Conservation (phyloP, 2,888 invertebrate genomes). For the Augiades crinisus region DNA sequence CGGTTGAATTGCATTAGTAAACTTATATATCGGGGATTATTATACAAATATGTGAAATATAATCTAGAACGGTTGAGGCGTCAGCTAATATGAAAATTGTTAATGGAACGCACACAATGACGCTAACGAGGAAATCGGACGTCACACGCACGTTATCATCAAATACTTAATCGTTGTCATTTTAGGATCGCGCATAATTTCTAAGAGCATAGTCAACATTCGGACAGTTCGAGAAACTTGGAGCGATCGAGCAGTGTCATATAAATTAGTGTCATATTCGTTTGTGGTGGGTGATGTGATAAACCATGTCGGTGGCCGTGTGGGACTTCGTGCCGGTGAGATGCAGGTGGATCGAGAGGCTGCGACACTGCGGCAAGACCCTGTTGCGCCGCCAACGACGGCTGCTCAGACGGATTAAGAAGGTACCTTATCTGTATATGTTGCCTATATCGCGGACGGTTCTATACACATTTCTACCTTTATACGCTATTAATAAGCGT, state of each 20-base stretch:
- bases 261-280: not conserved
- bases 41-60: no score
- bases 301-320: constrained; percentile 53
- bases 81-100: no score
- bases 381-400: constrained; percentile 69
- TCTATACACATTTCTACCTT: no score
- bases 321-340: constrained; percentile 69
- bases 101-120: constrained; percentile 7
- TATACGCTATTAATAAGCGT: not conserved
- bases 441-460: no score
- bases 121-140: not conserved
- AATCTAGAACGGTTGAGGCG: no score
- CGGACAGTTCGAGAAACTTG: not conserved
- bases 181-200: not conserved
- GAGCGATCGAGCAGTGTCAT: not conserved
- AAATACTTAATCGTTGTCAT: not conserved
- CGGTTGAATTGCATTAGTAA: no score
- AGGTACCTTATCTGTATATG: constrained; percentile 52
- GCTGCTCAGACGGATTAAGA: constrained; percentile 68
- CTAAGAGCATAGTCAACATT: not conserved
- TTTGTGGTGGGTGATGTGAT: constrained; percentile 33
- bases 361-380: constrained; percentile 73
- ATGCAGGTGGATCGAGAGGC: constrained; percentile 70
- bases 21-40: no score
- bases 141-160: not conserved